Conservation (phyloP, 2,797 vertebrate species). For the Glyptemys insculpta region DNA sequence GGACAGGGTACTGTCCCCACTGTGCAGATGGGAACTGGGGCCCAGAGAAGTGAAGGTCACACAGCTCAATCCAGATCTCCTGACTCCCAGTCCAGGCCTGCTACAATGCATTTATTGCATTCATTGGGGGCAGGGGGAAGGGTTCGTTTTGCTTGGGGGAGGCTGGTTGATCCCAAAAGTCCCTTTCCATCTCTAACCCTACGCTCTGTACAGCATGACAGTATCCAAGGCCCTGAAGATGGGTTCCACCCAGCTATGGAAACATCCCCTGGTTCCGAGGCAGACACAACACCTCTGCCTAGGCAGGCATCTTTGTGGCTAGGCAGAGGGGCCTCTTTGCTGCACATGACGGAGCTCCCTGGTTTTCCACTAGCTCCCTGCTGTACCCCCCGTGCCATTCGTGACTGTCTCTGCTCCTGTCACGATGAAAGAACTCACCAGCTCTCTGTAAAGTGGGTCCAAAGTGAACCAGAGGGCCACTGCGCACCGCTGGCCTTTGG, state of each 20-base stretch:
- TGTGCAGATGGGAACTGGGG: too few species aligned
- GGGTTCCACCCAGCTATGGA: background rate
- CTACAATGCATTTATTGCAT: too few species aligned
- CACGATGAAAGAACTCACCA: constrained; percentile 81
- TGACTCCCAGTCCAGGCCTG: too few species aligned
- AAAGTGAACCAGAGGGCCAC: constrained; percentile 98
- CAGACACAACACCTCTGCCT: background rate
- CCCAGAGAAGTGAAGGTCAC: too few species aligned
- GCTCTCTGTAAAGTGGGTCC: constrained; percentile 93
- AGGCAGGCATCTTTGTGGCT: background rate
- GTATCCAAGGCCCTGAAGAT: background rate
- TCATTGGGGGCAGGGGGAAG: too few species aligned
- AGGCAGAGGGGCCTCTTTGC: background rate
- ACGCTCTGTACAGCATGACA: accelerated
- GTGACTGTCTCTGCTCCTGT: accelerated
- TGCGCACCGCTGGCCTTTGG: constrained; percentile 94
- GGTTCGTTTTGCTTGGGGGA: too few species aligned
- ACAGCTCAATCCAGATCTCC: too few species aligned
- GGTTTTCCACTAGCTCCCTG: background rate
- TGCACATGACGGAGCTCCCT: background rate
- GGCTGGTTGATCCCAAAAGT: too few species aligned
- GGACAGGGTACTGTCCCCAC: too few species aligned
- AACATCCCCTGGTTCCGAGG: background rate
- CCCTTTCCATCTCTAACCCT: too few species aligned
- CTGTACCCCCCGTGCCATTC: background rate